These are phyloP conservation scores for Lymantria monacha DNA, from an alignment of 2,888 invertebrate species.

Conservation along the genomic window DNA sequence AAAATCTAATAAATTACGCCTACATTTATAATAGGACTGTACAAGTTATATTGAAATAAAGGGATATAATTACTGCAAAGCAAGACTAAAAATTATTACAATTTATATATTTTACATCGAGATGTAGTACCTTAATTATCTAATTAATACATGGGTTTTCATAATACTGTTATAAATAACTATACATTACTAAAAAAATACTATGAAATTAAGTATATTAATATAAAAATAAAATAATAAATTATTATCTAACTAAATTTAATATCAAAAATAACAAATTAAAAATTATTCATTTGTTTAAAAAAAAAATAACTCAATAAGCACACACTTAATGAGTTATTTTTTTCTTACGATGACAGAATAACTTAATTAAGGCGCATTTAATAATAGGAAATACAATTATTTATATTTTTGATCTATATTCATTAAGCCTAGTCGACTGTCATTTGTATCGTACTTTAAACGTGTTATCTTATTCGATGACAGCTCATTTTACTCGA, in stretches of 20 bases:
- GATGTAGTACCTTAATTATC: constrained; percentile 25
- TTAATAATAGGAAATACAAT: too few species aligned
- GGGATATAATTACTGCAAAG: constrained; percentile 16
- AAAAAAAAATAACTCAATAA: too few species aligned
- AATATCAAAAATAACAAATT: not conserved
- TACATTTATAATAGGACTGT: not conserved
- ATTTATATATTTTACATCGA: constrained; percentile 26
- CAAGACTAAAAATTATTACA: constrained; percentile 19
- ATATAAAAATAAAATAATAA: constrained; percentile 17
- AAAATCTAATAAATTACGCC: not conserved
- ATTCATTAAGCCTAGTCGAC: too few species aligned
- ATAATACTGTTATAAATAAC: constrained; percentile 39
- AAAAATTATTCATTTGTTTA: not conserved
- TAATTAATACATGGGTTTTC: constrained; percentile 37
- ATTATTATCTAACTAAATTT: constrained; percentile 1
- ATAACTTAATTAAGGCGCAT: too few species aligned
- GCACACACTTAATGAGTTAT: too few species aligned
- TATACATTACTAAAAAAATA: constrained; percentile 17
- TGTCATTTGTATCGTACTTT: too few species aligned
- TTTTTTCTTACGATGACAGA: too few species aligned
- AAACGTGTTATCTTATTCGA: too few species aligned
- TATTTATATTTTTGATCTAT: too few species aligned
- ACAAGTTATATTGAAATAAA: constrained; percentile 11
- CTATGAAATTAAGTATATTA: constrained; percentile 16
- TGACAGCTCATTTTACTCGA: too few species aligned